Conservation (phyloP, 2,113 vertebrate genomes). For the Tiliqua scincoides region DNA sequence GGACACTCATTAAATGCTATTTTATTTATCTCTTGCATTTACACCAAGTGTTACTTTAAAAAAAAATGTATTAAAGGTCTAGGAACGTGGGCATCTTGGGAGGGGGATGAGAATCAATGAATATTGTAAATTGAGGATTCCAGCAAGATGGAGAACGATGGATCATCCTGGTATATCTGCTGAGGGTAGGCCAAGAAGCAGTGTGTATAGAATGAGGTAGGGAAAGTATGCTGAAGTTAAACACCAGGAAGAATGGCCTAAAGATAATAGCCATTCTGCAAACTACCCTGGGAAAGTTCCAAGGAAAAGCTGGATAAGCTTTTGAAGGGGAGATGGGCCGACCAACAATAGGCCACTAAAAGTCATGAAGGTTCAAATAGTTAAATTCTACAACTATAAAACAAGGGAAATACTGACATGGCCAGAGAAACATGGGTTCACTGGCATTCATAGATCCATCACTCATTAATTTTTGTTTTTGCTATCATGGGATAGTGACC, state of each 20-base stretch:
- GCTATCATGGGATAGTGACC: no score
- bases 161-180: background rate
- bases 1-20: background rate
- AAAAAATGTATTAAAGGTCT: background rate
- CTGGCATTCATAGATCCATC: background rate
- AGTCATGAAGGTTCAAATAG: background rate
- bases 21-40: background rate
- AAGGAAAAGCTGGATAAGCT: background rate
- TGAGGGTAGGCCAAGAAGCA: background rate
- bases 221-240: background rate
- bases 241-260: background rate
- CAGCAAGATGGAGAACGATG: background rate
- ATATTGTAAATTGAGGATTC: conserved; percentile 2
- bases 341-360: background rate
- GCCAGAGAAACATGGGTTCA: background rate
- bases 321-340: background rate
- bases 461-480: no score
- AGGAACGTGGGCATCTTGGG: background rate
- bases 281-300: background rate
- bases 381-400: background rate
- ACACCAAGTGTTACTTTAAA: background rate
- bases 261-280: background rate
- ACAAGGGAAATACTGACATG: background rate
- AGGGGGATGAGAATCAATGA: background rate
- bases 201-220: background rate